Percentiles rank a stretch among this genome's conserved stretches.
Conservation (phyloP, 2,113 vertebrate species). For the Alectura lathami region DNA sequence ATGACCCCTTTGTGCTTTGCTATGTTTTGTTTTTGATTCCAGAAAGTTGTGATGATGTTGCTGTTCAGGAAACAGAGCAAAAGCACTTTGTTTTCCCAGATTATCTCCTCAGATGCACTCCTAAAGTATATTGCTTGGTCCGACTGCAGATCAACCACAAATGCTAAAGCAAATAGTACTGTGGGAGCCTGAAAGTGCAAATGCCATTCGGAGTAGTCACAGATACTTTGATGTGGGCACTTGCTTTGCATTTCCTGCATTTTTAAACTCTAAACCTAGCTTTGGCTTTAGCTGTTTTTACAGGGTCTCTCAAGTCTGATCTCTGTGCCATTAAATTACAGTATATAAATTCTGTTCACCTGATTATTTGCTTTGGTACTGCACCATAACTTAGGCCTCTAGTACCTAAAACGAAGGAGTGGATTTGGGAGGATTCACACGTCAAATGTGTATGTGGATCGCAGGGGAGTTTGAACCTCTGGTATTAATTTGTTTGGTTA, state of each 20-base stretch:
- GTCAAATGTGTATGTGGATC: background rate
- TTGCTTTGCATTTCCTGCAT: background rate
- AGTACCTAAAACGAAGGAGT: background rate
- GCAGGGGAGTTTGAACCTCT: background rate
- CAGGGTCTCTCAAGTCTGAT: background rate
- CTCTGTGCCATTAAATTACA: background rate
- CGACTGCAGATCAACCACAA: conserved; percentile 45
- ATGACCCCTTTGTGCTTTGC: conserved; percentile 8
- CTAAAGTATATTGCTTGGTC: conserved; percentile 42
- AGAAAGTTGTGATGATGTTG: conserved; percentile 33
- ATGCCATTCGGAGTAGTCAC: conserved; percentile 49
- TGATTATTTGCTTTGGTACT: background rate
- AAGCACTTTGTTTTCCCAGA: conserved; percentile 39
- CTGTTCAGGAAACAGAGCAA: conserved; percentile 51
- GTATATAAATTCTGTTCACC: background rate
- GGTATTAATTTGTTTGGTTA: background rate
- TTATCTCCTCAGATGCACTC: conserved; percentile 58
- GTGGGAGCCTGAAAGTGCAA: conserved; percentile 50
- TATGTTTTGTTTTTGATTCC: conserved; percentile 35
- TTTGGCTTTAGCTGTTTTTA: background rate
- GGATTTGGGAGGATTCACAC: background rate
- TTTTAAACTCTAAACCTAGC: conserved; percentile 27
- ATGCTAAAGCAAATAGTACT: conserved; percentile 58
- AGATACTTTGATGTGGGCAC: conserved; percentile 54
- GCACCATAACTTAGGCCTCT: background rate